Evolutionary conservation across 2,888 invertebrate genomes (phyloP).

Genomic region (Tromatobia lineatoria): DNA sequence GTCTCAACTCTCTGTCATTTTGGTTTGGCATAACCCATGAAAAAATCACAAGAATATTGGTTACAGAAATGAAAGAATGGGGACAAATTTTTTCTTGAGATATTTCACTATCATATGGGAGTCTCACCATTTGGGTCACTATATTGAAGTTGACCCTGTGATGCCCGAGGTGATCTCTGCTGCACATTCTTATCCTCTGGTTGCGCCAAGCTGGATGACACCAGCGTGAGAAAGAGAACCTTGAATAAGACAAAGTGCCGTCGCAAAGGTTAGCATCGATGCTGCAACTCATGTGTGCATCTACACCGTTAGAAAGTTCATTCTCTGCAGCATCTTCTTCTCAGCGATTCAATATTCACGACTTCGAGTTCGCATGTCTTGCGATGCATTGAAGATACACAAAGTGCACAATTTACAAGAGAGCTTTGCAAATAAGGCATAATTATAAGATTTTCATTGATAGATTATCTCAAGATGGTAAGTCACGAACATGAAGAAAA

Average conservation of each 20-base stretch:
- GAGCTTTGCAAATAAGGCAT: not conserved
- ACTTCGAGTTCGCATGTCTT: conserved; percentile 25
- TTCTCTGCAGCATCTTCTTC: conserved; percentile 46
- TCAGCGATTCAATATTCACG: conserved; percentile 40
- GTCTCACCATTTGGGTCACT: conserved; percentile 79
- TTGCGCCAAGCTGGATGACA: conserved; percentile 73
- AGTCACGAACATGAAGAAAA: conserved; percentile 10
- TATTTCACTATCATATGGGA: conserved; percentile 29
- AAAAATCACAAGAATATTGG: too few relatives aligned
- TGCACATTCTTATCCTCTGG: conserved; percentile 63
- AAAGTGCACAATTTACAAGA: not conserved
- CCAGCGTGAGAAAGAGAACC: conserved; percentile 75
- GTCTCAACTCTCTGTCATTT: too few relatives aligned
- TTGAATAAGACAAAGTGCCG: conserved; percentile 72
- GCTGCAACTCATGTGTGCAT: conserved; percentile 58
- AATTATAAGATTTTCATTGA: conserved; percentile 8
- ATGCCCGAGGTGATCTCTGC: conserved; percentile 72
- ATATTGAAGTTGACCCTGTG: conserved; percentile 79
- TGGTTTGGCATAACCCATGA: too few relatives aligned
- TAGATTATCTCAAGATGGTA: conserved; percentile 26
- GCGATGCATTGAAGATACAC: not conserved
- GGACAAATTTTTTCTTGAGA: not conserved
- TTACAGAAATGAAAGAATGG: not conserved
- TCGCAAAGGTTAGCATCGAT: conserved; percentile 67
- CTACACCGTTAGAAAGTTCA: conserved; percentile 68